phyloP scores from a whole-genome alignment of 2,888 invertebrate genomes.

The Pegoplata infirma region DNA sequence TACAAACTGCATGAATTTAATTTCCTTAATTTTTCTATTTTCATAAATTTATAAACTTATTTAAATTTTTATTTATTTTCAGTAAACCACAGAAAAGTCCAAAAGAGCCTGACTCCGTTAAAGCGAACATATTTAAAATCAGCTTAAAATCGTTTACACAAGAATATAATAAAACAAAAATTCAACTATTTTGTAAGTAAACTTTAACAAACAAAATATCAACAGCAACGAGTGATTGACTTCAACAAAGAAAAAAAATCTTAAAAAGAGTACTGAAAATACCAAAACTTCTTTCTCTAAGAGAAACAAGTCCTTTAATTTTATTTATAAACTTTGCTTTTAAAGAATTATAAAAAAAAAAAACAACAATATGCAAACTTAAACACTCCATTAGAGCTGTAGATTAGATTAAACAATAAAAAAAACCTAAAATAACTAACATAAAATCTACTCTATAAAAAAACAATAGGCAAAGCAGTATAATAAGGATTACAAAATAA shows the following conservation, averaged over 20 bases:
- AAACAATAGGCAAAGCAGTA: slow-evolving; percentile 32
- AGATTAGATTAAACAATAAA: slow-evolving; percentile 59
- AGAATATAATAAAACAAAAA: slow-evolving; percentile 35
- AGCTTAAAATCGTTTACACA: slow-evolving; percentile 29
- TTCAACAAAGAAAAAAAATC: slow-evolving; percentile 25
- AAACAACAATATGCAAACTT: slow-evolving; percentile 58
- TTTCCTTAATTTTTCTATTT: too few species aligned
- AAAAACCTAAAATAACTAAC: slow-evolving; percentile 61
- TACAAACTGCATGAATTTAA: too few species aligned
- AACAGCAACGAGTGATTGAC: slow-evolving; percentile 36
- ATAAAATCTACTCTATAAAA: slow-evolving; percentile 32
- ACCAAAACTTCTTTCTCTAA: slow-evolving; percentile 30
- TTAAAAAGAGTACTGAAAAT: slow-evolving; percentile 16
- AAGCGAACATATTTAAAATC: slow-evolving; percentile 39
- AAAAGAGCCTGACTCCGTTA: slow-evolving; percentile 40
- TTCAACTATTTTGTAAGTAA: slow-evolving; percentile 55
- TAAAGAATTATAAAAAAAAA: slow-evolving; percentile 13
- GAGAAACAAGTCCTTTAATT: slow-evolving; percentile 15
- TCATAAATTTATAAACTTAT: too few species aligned
- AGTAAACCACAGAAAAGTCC: slow-evolving; percentile 42
- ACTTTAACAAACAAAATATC: slow-evolving; percentile 30
- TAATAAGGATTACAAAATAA: slow-evolving; percentile 49
- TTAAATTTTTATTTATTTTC: slow-evolving; percentile 29
- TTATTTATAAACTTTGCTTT: slow-evolving; percentile 17
- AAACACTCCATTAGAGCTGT: slow-evolving; percentile 73